These are phyloP conservation scores for Stratiomys singularior DNA, from an alignment of 2,888 invertebrate genomes.

Conservation along the genomic window DNA sequence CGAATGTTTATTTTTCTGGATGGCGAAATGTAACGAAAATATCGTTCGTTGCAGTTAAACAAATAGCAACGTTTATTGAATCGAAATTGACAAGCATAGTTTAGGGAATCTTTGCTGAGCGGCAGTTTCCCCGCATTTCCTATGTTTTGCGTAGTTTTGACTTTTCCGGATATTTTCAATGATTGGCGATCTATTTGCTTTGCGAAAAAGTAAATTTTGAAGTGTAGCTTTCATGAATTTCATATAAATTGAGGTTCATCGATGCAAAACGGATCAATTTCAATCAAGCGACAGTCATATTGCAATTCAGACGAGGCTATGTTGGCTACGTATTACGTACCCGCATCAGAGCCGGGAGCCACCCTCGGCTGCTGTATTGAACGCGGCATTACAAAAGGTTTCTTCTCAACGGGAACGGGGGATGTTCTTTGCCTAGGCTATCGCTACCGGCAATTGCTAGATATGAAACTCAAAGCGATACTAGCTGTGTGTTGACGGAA, in stretches of 20 bases:
- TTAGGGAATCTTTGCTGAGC: neutral
- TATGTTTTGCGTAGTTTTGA: neutral
- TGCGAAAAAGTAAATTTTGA: conserved; percentile 2
- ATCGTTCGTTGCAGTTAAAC: neutral
- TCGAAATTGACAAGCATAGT: neutral
- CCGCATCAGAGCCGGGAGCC: too few relatives aligned
- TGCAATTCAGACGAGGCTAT: neutral
- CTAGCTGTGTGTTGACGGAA: neutral
- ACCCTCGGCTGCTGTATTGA: too few relatives aligned
- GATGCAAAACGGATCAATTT: conserved; percentile 27
- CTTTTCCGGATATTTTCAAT: neutral
- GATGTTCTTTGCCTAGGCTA: too few relatives aligned
- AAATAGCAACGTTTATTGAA: neutral
- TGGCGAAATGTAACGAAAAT: too few relatives aligned
- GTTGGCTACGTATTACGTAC: too few relatives aligned
- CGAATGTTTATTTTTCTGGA: too few relatives aligned
- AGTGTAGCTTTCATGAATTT: too few relatives aligned
- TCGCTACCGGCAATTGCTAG: too few relatives aligned
- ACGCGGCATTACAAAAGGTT: too few relatives aligned
- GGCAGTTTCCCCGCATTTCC: neutral
- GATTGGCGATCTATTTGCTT: conserved; percentile 21
- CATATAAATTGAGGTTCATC: conserved; percentile 30
- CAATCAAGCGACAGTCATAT: neutral
- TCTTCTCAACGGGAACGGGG: too few relatives aligned
- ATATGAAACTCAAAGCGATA: too few relatives aligned